These are phyloP conservation scores for Agrochola litura DNA, from an alignment of 2,888 invertebrate species.

Conservation along the genomic window DNA sequence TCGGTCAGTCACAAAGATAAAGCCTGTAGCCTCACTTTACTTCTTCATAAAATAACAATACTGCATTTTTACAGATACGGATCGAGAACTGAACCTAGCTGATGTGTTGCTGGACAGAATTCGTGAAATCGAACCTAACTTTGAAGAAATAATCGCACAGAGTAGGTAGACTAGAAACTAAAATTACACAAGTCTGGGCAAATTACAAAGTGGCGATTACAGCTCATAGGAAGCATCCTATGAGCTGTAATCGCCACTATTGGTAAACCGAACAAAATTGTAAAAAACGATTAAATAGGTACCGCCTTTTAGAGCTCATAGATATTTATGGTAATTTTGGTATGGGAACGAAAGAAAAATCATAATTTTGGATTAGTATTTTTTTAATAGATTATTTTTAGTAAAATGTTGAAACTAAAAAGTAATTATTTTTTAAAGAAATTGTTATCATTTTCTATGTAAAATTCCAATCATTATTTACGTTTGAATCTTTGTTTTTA, in stretches of 20 bases:
- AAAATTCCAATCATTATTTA: no score
- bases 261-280: neutral
- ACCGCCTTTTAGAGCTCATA: conserved; percentile 4
- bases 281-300: neutral
- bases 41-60: neutral
- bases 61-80: conserved; percentile 77
- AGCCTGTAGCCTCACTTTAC: neutral
- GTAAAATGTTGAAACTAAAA: neutral
- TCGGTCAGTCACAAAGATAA: neutral
- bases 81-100: conserved; percentile 83
- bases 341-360: conserved; percentile 56
- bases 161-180: conserved; percentile 6
- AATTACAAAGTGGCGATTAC: no score
- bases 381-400: conserved; percentile 8
- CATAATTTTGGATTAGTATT: neutral
- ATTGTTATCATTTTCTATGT: neutral
- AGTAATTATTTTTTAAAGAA: neutral
- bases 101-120: conserved; percentile 83
- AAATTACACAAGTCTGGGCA: neutral
- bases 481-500: no score
- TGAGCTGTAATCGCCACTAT: conserved; percentile 1
- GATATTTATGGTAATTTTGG: neutral
- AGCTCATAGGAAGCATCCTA: no score
- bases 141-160: conserved; percentile 71
- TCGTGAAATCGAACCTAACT: conserved; percentile 76